These are phyloP conservation scores for Gasterosteus nipponicus DNA, from an alignment of 2,113 vertebrate species.

Conservation along the genomic window DNA sequence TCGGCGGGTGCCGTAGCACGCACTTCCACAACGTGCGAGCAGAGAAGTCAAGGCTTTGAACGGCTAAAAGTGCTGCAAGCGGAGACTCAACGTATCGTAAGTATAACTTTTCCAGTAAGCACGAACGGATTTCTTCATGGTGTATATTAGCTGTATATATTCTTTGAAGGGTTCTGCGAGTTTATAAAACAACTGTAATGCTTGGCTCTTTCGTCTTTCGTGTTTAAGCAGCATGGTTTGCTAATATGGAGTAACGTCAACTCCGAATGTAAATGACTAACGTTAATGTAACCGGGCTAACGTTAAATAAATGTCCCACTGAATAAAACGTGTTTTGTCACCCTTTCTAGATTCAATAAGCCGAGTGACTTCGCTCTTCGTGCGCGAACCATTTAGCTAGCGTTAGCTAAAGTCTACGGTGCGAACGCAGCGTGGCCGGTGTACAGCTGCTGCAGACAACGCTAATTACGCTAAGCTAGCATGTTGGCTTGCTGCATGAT, in stretches of 20 bases:
- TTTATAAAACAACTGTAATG: neutral
- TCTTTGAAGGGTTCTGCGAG: fast-evolving
- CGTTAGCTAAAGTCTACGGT: neutral
- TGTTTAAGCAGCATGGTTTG: slow-evolving; percentile 18
- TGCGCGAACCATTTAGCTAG: neutral
- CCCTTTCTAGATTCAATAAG: fast-evolving
- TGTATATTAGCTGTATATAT: neutral
- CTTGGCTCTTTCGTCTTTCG: neutral
- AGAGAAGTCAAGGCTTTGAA: slow-evolving; percentile 13
- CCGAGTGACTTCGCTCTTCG: neutral
- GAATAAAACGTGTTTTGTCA: neutral
- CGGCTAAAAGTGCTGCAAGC: neutral
- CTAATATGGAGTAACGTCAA: slow-evolving; percentile 8
- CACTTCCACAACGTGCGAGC: slow-evolving; percentile 66
- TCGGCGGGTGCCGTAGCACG: slow-evolving; percentile 66
- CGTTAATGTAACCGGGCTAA: neutral
- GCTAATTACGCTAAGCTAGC: slow-evolving; percentile 35
- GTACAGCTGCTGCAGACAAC: neutral
- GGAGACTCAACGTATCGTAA: slow-evolving; percentile 30
- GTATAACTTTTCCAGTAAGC: neutral
- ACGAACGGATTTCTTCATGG: fast-evolving
- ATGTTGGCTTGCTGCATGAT: slow-evolving; percentile 28
- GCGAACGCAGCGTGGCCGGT: neutral
- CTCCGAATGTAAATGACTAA: neutral
- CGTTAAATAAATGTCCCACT: neutral